Base-by-base conservation (phyloP, 2,888 invertebrate species). In the Andrena dorsata region DNA sequence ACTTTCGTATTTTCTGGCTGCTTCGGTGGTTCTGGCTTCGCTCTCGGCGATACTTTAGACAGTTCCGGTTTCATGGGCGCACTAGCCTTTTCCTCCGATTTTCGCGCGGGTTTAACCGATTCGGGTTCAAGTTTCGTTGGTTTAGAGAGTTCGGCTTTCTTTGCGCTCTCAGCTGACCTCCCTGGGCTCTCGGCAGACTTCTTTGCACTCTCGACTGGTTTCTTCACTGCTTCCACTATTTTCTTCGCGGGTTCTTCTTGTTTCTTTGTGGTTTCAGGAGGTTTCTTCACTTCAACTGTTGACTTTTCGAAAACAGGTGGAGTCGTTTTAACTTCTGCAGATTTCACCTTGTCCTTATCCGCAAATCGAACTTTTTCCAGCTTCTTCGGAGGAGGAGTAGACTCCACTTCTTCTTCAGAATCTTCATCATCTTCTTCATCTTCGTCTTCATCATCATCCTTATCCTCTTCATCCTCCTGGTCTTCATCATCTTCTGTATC, bases 301-400 rank as follows among this genome's bases (percentile, higher is more conserved):
- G 74, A 6, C 47, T 84, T 82, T 2, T 77, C 76, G 5, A 6
- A 16, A 7, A 72, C 49, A 2, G 71, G 20, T 58, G 65, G 75
- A 10, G 86, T 65, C 66, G 80, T 35, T 63, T 35, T 13, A 41
- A 53, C 20, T 56, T 90, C 89, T 4, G 65, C 49, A 5, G 85
- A 77, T 79, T 76, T 89, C 2, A 76, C 28, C 69, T 89, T 92
- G 7, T 90, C 90, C 64, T 92, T 93, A 75, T 93, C 91, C 3
- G 91, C 92, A 56, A 83, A 79, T 82, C 90, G 89, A 1, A 93
- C 91, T 79, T 92, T 93, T 73, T 93, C 91, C 7, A 92, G 79
- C 75, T 91, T 92, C 64, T 85, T 82, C 2, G 84, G 73, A 3
- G 86, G 71, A 4, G 82, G 6, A 2, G 79, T 70, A n/a, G 66